Conservation (phyloP, 2,113 vertebrate species). For the Lamprotornis superbus region DNA sequence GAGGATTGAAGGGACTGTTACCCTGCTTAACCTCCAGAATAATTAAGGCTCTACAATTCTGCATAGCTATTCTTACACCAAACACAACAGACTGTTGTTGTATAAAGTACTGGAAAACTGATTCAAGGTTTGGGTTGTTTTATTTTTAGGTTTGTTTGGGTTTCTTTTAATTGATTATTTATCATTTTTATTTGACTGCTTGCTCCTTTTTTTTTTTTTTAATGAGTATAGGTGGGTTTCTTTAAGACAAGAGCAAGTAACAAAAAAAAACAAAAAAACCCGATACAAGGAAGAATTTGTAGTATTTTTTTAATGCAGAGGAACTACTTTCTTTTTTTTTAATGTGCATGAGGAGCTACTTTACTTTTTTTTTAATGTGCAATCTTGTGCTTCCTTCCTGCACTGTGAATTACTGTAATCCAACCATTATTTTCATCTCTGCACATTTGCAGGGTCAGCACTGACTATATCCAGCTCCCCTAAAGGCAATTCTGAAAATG, state of each 20-base stretch:
- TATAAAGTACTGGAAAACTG: neutral
- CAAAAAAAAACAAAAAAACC: neutral
- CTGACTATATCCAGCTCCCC: slow-evolving; percentile 43
- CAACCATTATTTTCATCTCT: slow-evolving; percentile 38
- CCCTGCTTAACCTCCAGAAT: neutral
- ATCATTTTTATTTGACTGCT: neutral
- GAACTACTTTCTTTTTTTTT: neutral
- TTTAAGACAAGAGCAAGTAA: neutral
- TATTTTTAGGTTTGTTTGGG: neutral
- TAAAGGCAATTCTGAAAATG: slow-evolving; percentile 28
- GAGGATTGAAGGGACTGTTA: neutral
- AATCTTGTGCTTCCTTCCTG: slow-evolving; percentile 35
- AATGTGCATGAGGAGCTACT: neutral
- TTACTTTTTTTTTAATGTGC: neutral
- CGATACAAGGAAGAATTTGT: neutral
- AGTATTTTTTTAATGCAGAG: neutral
- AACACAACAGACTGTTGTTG: neutral
- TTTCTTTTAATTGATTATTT: neutral
- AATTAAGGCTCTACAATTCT: neutral
- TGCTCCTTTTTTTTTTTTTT: no score
- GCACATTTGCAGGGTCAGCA: slow-evolving; percentile 60
- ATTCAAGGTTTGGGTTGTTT: neutral
- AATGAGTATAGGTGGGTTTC: neutral
- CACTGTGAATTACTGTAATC: slow-evolving; percentile 44
- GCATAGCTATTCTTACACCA: neutral